phyloP scores from a whole-genome alignment of 1,140 invertebrate species.

The Drosophila tsacasi region DNA sequence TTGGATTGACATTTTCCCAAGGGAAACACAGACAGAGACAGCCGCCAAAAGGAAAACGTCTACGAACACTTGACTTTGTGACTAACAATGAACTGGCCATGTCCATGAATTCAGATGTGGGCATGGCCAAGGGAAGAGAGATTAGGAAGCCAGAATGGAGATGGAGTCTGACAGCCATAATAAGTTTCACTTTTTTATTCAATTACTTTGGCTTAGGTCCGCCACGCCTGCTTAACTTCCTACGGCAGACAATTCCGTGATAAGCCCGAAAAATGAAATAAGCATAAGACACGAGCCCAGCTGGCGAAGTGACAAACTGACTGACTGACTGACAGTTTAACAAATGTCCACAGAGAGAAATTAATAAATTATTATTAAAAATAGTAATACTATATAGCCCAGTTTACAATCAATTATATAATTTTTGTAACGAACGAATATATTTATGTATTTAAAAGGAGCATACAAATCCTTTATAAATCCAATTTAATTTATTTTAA shows the following conservation, averaged over 20 bases:
- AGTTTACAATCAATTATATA: neutral
- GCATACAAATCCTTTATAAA: neutral
- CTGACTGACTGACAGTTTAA: constrained; percentile 49
- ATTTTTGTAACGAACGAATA: neutral
- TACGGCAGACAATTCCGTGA: constrained; percentile 57
- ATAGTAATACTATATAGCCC: no score
- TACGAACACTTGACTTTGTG: constrained; percentile 31
- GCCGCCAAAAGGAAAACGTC: constrained; percentile 11
- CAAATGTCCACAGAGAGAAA: constrained; percentile 40
- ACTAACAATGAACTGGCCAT: constrained; percentile 24
- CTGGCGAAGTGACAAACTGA: constrained; percentile 18
- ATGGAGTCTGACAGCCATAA: constrained; percentile 61
- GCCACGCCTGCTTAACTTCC: constrained; percentile 67
- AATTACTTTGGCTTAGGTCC: constrained; percentile 76
- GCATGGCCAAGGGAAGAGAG: constrained; percentile 1
- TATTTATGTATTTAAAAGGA: neutral
- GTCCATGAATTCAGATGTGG: constrained; percentile 31
- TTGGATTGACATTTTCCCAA: constrained; percentile 16
- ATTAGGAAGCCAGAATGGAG: constrained; percentile 22
- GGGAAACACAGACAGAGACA: neutral
- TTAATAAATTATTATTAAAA: neutral
- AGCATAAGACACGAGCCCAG: constrained; percentile 50
- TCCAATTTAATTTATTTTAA: neutral
- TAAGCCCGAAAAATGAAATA: constrained; percentile 76
- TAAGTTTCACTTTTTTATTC: constrained; percentile 76